These are phyloP conservation scores for Oscheius myriophilus DNA, from an alignment of 2,888 invertebrate genomes.

Conservation along the genomic window DNA sequence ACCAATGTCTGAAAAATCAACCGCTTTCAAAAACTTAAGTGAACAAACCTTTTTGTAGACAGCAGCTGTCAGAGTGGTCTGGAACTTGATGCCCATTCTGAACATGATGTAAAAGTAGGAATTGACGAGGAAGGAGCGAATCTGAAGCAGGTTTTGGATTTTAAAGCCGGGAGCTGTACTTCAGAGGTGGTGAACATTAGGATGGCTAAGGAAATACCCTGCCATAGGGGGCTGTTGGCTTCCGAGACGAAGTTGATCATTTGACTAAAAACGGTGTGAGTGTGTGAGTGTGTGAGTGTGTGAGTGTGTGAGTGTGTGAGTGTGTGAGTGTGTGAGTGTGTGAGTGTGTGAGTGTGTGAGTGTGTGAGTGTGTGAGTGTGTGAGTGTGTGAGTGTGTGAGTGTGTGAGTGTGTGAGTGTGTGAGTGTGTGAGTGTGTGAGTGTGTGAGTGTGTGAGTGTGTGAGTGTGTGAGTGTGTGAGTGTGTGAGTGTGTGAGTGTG, in stretches of 20 bases:
- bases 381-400: too few species aligned
- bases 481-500: too few species aligned
- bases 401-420: too few species aligned
- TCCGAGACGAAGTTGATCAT: slow-evolving; percentile 71
- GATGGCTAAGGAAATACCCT: slow-evolving; percentile 62
- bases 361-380: too few species aligned
- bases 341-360: too few species aligned
- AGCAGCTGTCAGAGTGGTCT: slow-evolving; percentile 72
- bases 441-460: too few species aligned
- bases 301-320: too few species aligned
- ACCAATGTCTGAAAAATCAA: slow-evolving; percentile 71
- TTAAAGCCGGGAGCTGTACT: background rate
- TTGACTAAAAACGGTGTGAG: too few species aligned
- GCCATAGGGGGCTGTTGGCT: slow-evolving; percentile 60
- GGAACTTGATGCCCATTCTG: slow-evolving; percentile 73
- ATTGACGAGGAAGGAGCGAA: slow-evolving; percentile 73
- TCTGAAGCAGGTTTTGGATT: slow-evolving; percentile 37
- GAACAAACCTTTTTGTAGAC: slow-evolving; percentile 73
- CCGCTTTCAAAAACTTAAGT: background rate
- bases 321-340: too few species aligned
- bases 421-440: too few species aligned
- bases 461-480: too few species aligned
- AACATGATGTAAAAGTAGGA: slow-evolving; percentile 74
- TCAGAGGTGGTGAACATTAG: slow-evolving; percentile 70
- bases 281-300: too few species aligned